Percentiles rank a stretch among this genome's conserved stretches.
phyloP scores from a whole-genome alignment of 2,888 invertebrate genomes.

The Ochropleura plecta region DNA sequence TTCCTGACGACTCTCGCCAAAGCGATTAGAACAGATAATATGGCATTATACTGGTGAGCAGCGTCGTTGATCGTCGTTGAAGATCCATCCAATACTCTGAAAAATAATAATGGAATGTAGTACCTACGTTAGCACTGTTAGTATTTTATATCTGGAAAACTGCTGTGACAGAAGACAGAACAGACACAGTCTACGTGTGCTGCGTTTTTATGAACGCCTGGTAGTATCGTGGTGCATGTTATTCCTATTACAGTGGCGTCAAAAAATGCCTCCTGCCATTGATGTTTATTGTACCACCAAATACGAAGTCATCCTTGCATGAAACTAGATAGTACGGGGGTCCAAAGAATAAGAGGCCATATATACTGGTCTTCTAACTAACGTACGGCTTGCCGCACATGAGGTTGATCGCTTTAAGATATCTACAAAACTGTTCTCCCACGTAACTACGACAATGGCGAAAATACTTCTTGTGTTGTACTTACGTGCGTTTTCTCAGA shows the following conservation, averaged over 20 bases:
- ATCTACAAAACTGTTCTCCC: no score
- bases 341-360: background rate
- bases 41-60: constrained; percentile 39
- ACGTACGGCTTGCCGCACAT: background rate
- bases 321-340: background rate
- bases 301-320: background rate
- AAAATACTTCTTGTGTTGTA: background rate
- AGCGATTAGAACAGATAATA: constrained; percentile 33
- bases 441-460: no score
- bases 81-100: constrained; percentile 18
- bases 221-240: background rate
- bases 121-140: background rate
- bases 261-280: background rate
- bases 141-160: no score
- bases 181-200: background rate
- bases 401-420: background rate
- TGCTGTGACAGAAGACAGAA: no score
- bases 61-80: constrained; percentile 15
- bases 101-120: background rate
- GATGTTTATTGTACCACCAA: background rate
- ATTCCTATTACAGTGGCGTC: background rate
- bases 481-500: constrained; percentile 44
- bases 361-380: background rate
- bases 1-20: constrained; percentile 33
- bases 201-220: background rate